phyloP scores from a whole-genome alignment of 2,888 invertebrate species.

The Noctua fimbriata region DNA sequence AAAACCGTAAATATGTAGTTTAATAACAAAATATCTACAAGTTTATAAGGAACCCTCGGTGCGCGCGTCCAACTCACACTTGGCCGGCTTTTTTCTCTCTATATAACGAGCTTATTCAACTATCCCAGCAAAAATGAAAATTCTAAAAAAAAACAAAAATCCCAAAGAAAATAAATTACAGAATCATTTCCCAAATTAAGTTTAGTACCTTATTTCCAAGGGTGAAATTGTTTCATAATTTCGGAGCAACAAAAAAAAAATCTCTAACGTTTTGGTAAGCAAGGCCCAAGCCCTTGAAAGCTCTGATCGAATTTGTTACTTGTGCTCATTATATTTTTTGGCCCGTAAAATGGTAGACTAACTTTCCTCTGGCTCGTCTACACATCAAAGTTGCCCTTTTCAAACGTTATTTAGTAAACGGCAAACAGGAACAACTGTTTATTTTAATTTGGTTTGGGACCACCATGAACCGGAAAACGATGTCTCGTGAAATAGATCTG shows the following conservation, averaged over 20 bases:
- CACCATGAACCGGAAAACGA: background rate
- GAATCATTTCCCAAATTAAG: constrained; percentile 69
- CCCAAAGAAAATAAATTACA: constrained; percentile 67
- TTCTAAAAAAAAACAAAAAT: constrained; percentile 16
- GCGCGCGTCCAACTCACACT: too few relatives aligned
- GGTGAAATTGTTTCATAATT: constrained; percentile 70
- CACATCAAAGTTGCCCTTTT: constrained; percentile 28
- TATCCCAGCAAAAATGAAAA: background rate
- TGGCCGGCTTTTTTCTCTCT: background rate
- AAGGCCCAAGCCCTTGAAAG: constrained; percentile 50
- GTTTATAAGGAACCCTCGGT: too few relatives aligned
- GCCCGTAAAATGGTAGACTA: constrained; percentile 52
- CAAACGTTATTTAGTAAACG: constrained; percentile 33
- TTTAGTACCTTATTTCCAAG: constrained; percentile 61
- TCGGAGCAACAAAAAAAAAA: constrained; percentile 63
- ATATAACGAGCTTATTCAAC: constrained; percentile 17
- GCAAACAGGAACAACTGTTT: constrained; percentile 21
- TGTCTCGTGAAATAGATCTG: background rate
- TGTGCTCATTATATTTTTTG: constrained; percentile 60
- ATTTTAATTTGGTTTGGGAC: constrained; percentile 25
- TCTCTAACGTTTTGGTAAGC: constrained; percentile 54
- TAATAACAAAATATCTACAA: too few relatives aligned
- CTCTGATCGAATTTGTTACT: constrained; percentile 58
- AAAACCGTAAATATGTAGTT: too few relatives aligned
- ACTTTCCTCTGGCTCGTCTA: constrained; percentile 44